phyloP scores from a whole-genome alignment of 2,113 vertebrate species.

The Osmerus mordax region DNA sequence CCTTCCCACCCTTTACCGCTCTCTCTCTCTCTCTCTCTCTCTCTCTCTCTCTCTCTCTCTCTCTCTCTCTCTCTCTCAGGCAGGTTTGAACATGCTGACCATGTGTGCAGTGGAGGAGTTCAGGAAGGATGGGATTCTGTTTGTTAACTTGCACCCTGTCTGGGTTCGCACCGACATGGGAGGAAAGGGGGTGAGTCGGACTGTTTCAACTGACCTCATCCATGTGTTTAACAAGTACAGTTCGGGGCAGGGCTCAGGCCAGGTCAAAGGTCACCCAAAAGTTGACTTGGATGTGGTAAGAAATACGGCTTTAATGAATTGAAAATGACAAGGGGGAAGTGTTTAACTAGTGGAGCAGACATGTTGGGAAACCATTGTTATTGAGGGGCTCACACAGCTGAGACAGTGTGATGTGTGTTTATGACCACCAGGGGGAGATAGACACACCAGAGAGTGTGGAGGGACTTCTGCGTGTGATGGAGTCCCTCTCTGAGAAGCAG shows the following conservation, averaged over 20 bases:
- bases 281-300: no score
- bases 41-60: neutral
- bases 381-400: neutral
- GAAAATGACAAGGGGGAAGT: no score
- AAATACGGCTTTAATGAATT: no score
- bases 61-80: constrained; percentile 8
- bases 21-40: neutral
- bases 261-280: no score
- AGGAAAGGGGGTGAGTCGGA: constrained; percentile 37
- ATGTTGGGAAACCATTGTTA: neutral
- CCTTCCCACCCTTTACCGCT: neutral
- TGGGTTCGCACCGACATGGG: constrained; percentile 48
- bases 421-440: constrained; percentile 43
- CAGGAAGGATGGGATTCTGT: constrained; percentile 45
- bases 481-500: constrained; percentile 35
- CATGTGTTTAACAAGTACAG: neutral
- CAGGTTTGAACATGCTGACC: constrained; percentile 36
- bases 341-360: no score
- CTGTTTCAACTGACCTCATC: neutral
- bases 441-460: constrained; percentile 34
- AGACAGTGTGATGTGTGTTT: constrained; percentile 26
- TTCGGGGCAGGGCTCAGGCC: no score
- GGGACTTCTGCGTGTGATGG: constrained; percentile 35
- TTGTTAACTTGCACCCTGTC: constrained; percentile 32
- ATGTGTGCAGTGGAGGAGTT: constrained; percentile 29